Evolutionary conservation across 2,888 invertebrate species (phyloP), one percentile per base, ranked within the genome.

Genomic region (Hipparchia semele): DNA sequence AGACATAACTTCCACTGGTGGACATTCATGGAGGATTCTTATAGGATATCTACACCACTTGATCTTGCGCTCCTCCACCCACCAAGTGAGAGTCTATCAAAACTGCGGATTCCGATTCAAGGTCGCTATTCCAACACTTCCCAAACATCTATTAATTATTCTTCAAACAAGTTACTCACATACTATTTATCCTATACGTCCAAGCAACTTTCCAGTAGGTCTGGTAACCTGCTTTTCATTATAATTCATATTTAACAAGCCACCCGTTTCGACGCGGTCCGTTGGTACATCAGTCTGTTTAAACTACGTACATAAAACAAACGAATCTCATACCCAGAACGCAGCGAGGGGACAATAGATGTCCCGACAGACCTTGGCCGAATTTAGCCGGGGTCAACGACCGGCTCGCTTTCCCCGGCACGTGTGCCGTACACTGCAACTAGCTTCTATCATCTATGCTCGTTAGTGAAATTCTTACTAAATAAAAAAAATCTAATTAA

Each of bases 381-480:
- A 92, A 88, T 90, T 91, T 86, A 87, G 86, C 81, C 77, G 83
- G 83, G 89, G 86, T 90, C 87, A 83, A 82, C 80, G 88, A 82
- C 86, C 81, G 83, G 86, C 86, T 87, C 86, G 92, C 92, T 92
- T 92, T 93, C 91, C 88, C 89, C 78, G 79, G 81, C 85, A 86
- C 86, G 87, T 85, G 86, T 84, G 82, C 80, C 80, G 79, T 82
- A 80, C 80, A 79, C 78, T 80, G 71, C 68, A 75, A 62, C 64
- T 68, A 75, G 66, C 66, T 33, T 59, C 68, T 5, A 39, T 39
- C 39, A 39, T 39, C 39, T 39, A 46, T 12, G 51, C 60, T 69
- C 61, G 61, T 61, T 54, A 68, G 65, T 65, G 33, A 53, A 64
- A 65, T 53, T 33, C 10, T 65, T 33, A 65, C 53, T 33, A 64